Evolutionary conservation across 2,888 invertebrate genomes (phyloP).

Genomic region (Drosophila rellima): DNA sequence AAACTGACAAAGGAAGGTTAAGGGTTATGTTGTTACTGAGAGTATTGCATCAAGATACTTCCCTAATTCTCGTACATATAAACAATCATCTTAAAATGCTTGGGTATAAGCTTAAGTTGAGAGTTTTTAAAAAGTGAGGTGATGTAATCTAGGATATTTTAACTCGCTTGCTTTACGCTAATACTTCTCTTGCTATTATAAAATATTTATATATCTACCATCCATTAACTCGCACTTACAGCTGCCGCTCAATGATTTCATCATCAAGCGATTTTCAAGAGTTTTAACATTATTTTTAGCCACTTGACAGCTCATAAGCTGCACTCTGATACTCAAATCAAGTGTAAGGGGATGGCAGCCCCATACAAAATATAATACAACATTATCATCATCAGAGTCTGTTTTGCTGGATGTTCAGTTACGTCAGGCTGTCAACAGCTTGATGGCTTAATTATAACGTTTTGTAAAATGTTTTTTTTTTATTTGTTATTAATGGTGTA

Average conservation of each 20-base stretch:
- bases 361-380: constrained; percentile 16
- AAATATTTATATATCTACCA: neutral
- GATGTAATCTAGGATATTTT: neutral
- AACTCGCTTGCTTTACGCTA: neutral
- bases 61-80: neutral
- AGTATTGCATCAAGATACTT: neutral
- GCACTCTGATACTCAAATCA: constrained; percentile 24
- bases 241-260: constrained; percentile 28
- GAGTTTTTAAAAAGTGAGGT: neutral
- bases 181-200: neutral
- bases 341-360: neutral
- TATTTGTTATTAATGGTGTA: constrained; percentile 56
- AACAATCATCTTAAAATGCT: too few relatives aligned
- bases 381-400: constrained; percentile 28
- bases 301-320: constrained; percentile 60
- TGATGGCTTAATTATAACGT: constrained; percentile 67
- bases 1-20: constrained; percentile 1
- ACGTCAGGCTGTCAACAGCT: constrained; percentile 59
- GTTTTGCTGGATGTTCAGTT: constrained; percentile 14
- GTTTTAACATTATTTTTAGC: constrained; percentile 20
- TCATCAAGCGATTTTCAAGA: constrained; percentile 21
- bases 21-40: neutral
- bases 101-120: neutral
- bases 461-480: constrained; percentile 32
- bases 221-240: constrained; percentile 17